Base-by-base conservation (phyloP, 2,113 vertebrate species). In the Platysteira castanea region DNA sequence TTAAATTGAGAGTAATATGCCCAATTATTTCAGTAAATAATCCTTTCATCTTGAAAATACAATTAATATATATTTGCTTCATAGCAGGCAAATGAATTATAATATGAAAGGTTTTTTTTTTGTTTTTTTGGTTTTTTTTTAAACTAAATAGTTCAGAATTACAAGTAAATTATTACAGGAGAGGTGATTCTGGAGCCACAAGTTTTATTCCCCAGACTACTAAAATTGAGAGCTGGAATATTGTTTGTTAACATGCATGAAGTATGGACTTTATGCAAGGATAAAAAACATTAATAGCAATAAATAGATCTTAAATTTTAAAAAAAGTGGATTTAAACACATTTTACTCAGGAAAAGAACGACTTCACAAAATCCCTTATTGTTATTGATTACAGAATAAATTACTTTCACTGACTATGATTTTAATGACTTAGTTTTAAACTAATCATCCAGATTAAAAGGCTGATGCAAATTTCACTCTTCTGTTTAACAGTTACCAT, bases 321-420 rank as follows among this genome's bases (percentile, higher is more conserved):
- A 83, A 15, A 89, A 67, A 83, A 65, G 56, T 87, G 39, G 79
- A 96, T 93, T 96, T 95, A 97, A 97, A 93, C 44, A 89, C 53
- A 18, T 70, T 93, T 90, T 82, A 70, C 37, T 95, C 50, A 82
- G 91, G 86, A 68, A 93, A 85, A 81, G 4, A 52, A 78, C 52
- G 30, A 94, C 75, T 81, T 84, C 61, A 56, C 59, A 65, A 92
- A 85, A 71, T 47, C 39, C 52, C 75, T 60, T 80, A 59, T 41
- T 70, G n/a, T 83, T 93, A 85, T 65, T 91, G 63, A 79, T 63
- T 89, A 75, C 22, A 74, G 60, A 86, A 89, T 53, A 64, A 84
- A 57, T 91, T 0, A n/a, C 65, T 91, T 84, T 73, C 85, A 83
- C 37, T 57, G 81, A 90, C 53, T 49, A 33, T 24, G 13, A 70